phyloP scores from a whole-genome alignment of 2,888 invertebrate species.

The Oscheius sp. region DNA sequence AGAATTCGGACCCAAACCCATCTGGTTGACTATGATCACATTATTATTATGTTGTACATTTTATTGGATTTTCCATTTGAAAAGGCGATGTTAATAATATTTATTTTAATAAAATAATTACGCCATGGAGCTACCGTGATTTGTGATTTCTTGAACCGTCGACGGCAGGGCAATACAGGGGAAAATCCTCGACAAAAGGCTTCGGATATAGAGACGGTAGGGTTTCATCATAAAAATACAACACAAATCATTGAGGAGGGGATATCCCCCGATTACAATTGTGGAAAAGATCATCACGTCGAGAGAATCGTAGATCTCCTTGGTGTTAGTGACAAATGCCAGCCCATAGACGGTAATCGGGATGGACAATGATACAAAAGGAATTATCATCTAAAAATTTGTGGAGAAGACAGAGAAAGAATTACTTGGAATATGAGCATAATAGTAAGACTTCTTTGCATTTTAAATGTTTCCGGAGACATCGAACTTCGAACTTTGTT shows the following conservation, averaged over 20 bases:
- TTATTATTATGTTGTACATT: not conserved
- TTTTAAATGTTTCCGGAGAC: conserved; percentile 13
- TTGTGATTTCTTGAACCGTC: no score
- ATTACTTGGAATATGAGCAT: not conserved
- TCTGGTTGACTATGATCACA: not conserved
- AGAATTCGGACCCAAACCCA: not conserved
- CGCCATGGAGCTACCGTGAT: no score
- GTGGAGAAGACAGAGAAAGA: not conserved
- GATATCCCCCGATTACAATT: not conserved
- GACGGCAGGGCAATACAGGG: not conserved
- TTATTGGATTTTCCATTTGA: not conserved
- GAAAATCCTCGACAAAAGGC: not conserved
- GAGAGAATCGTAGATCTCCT: not conserved
- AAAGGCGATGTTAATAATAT: no score
- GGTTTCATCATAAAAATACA: conserved; percentile 4
- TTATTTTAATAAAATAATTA: no score
- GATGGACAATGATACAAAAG: conserved; percentile 2
- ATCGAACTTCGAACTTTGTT: not conserved
- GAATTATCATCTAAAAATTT: not conserved
- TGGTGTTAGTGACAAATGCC: not conserved
- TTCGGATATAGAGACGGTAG: not conserved
- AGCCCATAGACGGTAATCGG: not conserved
- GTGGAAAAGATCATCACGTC: not conserved
- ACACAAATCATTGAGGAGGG: not conserved
- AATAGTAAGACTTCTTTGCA: conserved; percentile 15